phyloP scores from a whole-genome alignment of 2,888 invertebrate genomes.

The Epicampocera succincta region DNA sequence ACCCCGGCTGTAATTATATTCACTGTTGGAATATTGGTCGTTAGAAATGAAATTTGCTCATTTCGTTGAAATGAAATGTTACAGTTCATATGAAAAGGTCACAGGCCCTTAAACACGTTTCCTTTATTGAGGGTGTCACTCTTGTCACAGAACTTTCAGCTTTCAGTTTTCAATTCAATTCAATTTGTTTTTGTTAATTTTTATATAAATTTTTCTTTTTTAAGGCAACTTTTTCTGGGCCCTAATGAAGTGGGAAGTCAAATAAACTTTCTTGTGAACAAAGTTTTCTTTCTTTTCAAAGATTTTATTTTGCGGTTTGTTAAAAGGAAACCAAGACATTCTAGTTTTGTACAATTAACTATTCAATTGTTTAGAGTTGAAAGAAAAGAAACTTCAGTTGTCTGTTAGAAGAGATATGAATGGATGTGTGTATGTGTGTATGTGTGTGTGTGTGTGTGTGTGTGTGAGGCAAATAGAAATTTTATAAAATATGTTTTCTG shows the following conservation, averaged over 20 bases:
- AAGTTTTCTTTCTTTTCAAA: slow-evolving; percentile 66
- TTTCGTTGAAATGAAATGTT: slow-evolving; percentile 13
- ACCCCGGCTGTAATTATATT: no score
- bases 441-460: no score
- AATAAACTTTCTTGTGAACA: slow-evolving; percentile 54
- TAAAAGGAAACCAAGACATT: slow-evolving; percentile 5
- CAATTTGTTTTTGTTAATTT: not conserved
- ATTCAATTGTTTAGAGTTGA: slow-evolving; percentile 4
- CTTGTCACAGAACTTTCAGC: not conserved
- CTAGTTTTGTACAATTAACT: slow-evolving; percentile 12
- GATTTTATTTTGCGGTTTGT: slow-evolving; percentile 49
- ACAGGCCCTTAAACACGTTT: slow-evolving; percentile 12
- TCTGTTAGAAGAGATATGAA: not conserved
- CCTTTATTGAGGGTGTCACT: not conserved
- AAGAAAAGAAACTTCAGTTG: not conserved
- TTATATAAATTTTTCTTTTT: slow-evolving; percentile 35
- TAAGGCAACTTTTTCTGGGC: slow-evolving; percentile 7
- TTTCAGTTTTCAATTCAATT: no score
- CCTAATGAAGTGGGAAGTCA: slow-evolving; percentile 70
- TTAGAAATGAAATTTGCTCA: not conserved
- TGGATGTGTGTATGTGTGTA: not conserved
- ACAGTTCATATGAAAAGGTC: slow-evolving; percentile 47
- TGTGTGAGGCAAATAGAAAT: no score
- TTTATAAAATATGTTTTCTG: no score
- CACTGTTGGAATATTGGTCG: not conserved